A percentile compares a stretch with the other conserved stretches of the same genome.
phyloP scores from a whole-genome alignment of 92 coral and sea anemone species.

The Palythoa heliodiscus region DNA sequence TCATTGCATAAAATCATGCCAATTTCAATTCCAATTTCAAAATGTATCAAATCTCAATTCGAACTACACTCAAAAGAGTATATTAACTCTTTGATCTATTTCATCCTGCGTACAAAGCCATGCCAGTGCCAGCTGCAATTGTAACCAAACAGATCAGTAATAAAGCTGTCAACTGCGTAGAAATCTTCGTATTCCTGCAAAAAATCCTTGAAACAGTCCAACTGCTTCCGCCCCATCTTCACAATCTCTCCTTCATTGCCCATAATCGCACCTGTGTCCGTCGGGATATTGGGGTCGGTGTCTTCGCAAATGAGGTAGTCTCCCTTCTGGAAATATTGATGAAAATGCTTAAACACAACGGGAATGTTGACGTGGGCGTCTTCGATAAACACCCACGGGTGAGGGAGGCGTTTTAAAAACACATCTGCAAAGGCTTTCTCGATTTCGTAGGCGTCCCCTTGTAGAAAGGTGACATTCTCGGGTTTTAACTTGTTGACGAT shows the following conservation, averaged over 20 bases:
- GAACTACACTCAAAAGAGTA: no score
- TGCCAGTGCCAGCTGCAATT: constrained; percentile 48
- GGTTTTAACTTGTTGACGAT: constrained; percentile 37
- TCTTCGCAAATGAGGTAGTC: constrained; percentile 47
- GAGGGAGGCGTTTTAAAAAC: no score
- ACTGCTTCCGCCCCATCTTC: constrained; percentile 28
- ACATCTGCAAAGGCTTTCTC: constrained; percentile 47
- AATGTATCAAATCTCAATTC: no score
- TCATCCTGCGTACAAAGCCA: constrained; percentile 44
- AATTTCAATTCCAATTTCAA: no score
- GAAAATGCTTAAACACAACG: no score
- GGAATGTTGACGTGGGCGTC: no score
- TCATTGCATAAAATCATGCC: no score
- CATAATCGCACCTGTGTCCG: constrained; percentile 1
- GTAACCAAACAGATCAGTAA: constrained; percentile 46
- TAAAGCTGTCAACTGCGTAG: constrained; percentile 52
- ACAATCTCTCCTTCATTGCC: not conserved
- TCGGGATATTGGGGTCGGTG: constrained; percentile 25
- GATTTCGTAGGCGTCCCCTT: constrained; percentile 35
- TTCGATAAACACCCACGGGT: no score
- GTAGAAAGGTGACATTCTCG: constrained; percentile 37
- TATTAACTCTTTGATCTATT: no score
- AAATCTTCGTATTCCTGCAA: constrained; percentile 38
- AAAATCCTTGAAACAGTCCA: constrained; percentile 23
- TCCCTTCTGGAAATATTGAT: constrained; percentile 16